Base-by-base conservation (phyloP, 1,140 invertebrate genomes). In the Oppia nitens region DNA sequence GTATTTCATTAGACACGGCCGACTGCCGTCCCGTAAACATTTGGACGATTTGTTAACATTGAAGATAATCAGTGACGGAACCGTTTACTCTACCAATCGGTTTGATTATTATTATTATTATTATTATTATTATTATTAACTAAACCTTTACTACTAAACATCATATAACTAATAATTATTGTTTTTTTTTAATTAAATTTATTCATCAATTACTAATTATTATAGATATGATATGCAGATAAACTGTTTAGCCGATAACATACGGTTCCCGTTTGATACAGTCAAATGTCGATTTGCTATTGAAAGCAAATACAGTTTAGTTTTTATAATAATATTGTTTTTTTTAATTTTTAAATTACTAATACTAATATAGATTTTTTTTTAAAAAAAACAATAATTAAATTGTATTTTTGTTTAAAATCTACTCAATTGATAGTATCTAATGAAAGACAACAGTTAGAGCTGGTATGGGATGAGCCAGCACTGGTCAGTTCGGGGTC, bases 241-340 rank as follows among this genome's bases (percentile, higher is more conserved):
- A 65, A 90, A 85, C 59, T 93, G 89, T 74, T 85, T 89, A 74
- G 88, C 87, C 68, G 81, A 86, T 72, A 78, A 92, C 64, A 85
- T 88, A 71, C 90, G 91, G 73, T 93, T 93, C 74, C 88, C 89
- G 63, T 92, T 92, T 74, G 89, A 93, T 73, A 87, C 90, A 78
- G 87, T 87, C 64, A 79, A 83, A 72, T 93, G 89, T 79, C 85
- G 84, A 73, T 92, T 93, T 76, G 83, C 87, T 64, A 85, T 92
- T 77, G 88, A 92, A 78, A 65, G 64, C 47, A n/a, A 29, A 50
- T 20, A 89, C 87, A 87, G 75, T 29, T n/a, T n/a, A 29, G 27
- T 55, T 55, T 29, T 3, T 53, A 3, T 32, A n/a, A 27, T 29
- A 1, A 2, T 47, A 20, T 26, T 24, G 1, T 11, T 55, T 1